phyloP scores from a whole-genome alignment of 1,140 invertebrate species.

The Leptoteleia sp. region DNA sequence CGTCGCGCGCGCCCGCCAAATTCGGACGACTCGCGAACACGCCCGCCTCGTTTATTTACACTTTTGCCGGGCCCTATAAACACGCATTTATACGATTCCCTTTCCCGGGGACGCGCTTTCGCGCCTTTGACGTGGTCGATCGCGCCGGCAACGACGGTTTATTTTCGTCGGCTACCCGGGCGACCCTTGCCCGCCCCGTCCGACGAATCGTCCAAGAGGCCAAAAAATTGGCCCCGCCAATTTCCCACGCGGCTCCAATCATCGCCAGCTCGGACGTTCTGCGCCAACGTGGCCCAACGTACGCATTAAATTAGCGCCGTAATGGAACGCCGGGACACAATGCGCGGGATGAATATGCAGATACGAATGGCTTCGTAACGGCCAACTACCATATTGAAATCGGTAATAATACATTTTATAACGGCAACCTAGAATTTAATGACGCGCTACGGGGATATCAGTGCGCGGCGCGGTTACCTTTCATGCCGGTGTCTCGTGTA shows the following conservation, averaged over 20 bases:
- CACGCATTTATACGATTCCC: constrained; percentile 46
- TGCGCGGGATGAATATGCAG: constrained; percentile 60
- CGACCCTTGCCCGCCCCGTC: no score
- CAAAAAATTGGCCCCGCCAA: no score
- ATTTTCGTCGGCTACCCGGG: no score
- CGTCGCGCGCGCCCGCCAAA: constrained; percentile 54
- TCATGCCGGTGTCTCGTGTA: no score
- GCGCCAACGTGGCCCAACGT: no score
- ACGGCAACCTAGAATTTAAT: constrained; percentile 36
- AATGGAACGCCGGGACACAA: constrained; percentile 54
- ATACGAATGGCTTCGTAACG: constrained; percentile 44
- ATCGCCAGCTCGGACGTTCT: no score
- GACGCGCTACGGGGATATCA: constrained; percentile 24
- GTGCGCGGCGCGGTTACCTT: constrained; percentile 7
- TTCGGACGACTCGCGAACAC: constrained; percentile 41
- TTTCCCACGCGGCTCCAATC: no score
- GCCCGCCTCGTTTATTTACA: constrained; percentile 44
- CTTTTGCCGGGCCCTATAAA: constrained; percentile 24
- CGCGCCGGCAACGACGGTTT: no score
- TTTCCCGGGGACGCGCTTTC: constrained; percentile 9
- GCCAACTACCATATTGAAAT: constrained; percentile 53
- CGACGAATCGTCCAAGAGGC: no score
- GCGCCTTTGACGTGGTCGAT: constrained; percentile 40
- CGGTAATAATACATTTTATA: constrained; percentile 53
- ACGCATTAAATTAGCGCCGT: constrained; percentile 52